These are phyloP conservation scores for Stomorhina lunata DNA, from an alignment of 2,888 invertebrate genomes.

Conservation along the genomic window DNA sequence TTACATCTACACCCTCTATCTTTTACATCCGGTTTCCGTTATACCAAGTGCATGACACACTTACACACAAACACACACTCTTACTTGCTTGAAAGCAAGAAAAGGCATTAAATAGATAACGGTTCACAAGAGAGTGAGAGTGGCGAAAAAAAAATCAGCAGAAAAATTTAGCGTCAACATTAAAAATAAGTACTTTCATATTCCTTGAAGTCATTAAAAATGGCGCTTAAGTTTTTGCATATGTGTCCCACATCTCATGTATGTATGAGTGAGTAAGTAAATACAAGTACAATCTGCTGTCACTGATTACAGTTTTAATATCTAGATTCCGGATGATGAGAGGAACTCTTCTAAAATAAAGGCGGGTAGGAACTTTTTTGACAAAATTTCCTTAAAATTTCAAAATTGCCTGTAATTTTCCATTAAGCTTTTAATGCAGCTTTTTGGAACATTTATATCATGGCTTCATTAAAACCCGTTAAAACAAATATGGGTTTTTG, in stretches of 20 bases:
- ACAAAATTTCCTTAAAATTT: no score
- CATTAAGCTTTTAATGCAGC: no score
- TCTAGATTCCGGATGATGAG: neutral
- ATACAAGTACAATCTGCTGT: conserved; percentile 39
- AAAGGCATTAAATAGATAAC: conserved; percentile 26
- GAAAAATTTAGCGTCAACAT: neutral
- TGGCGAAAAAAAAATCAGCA: neutral
- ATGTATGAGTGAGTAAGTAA: neutral
- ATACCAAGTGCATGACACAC: conserved; percentile 47
- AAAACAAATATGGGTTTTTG: no score
- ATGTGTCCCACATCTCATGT: neutral
- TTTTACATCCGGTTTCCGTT: conserved; percentile 55
- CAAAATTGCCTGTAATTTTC: no score
- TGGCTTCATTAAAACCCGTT: no score
- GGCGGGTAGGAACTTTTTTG: no score
- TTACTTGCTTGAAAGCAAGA: neutral
- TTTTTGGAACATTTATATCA: no score
- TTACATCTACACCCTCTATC: conserved; percentile 32
- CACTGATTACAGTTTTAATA: conserved; percentile 51
- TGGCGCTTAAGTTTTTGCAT: neutral
- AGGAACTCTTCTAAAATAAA: neutral
- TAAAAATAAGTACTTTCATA: neutral
- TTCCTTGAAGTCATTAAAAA: conserved; percentile 26
- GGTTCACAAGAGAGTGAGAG: no score
- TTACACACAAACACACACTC: neutral